Evolutionary conservation across 1,140 invertebrate genomes (phyloP).

Genomic region (Lucilia sericata): DNA sequence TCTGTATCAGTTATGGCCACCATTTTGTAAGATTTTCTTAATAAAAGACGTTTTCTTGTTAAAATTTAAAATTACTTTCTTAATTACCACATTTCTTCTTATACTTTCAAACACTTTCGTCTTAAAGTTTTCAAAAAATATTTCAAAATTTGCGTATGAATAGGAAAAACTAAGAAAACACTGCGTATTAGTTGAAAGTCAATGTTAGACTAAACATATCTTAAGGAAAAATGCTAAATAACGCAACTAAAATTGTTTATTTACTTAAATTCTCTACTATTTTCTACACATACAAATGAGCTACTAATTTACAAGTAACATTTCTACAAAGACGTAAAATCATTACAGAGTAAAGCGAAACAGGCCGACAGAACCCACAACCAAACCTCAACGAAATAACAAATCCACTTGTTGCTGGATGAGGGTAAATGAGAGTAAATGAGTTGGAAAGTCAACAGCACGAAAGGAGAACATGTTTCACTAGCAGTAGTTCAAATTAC

Average conservation of each 20-base stretch:
- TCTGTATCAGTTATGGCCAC: constrained; percentile 7
- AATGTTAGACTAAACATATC: constrained; percentile 50
- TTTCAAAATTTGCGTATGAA: too few species aligned
- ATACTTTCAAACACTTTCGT: neutral
- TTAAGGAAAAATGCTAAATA: constrained; percentile 39
- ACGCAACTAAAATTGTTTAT: neutral
- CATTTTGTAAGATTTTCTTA: neutral
- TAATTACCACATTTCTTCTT: neutral
- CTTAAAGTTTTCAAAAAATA: neutral
- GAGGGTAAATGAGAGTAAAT: too few species aligned
- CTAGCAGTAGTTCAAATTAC: too few species aligned
- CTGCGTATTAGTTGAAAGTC: constrained; percentile 40
- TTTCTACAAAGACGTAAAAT: too few species aligned
- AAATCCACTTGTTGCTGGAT: too few species aligned
- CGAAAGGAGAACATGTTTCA: too few species aligned
- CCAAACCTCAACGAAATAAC: too few species aligned
- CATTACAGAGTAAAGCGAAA: too few species aligned
- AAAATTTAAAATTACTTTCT: neutral
- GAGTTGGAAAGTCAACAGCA: too few species aligned
- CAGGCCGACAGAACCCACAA: too few species aligned
- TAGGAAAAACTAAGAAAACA: neutral
- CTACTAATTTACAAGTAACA: too few species aligned
- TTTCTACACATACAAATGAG: too few species aligned
- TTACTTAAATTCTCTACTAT: neutral
- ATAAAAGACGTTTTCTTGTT: neutral